Evolutionary conservation across 2,113 vertebrate species (phyloP), one percentile per base, ranked within the genome.

Genomic region (Hippocampus barbouri): DNA sequence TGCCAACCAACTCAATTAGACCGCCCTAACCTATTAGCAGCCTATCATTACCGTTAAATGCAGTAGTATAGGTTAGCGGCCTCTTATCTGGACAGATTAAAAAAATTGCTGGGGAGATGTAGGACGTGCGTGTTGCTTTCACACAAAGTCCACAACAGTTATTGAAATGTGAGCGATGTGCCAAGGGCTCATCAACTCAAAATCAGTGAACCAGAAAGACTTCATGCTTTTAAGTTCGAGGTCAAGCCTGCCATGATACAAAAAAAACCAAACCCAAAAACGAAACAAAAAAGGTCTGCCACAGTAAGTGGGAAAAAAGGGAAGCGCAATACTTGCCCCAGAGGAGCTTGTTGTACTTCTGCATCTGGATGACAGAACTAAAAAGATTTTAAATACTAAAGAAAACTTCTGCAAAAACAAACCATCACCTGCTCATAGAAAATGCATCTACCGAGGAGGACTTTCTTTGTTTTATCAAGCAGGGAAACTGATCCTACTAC

Each of bases 1-100:
- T 27, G 72, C 61, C 84, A 86, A 79, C 83, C 74, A 83, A 87
- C 83, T 89, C 81, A 88, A 87, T 90, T 89, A 89, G 77, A 74
- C 79, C 20, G 25, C 69, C 63, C 85, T 82, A 83, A 89, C 88
- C 85, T 88, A 85, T 86, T 81, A 75, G 85, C 85, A 82, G 80
- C 71, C 71, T 72, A 80, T 84, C 77, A 89, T 89, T 88, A 90
- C 79, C 69, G 71, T 53, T 59, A 62, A 78, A 86, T 71, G 70
- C 64, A 76, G 75, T 54, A 16, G 74, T 73, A 45, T 45, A 77
- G 76, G 84, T 83, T 79, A 87, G 73, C 81, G 65, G 75, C 76
- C 85, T 80, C 71, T 81, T 11, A 23, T 83, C 70, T 74, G 56
- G 80, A 75, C 75, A 73, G 70, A 79, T 59, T 34, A 51, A 20